These are phyloP conservation scores for Cantharis rustica DNA, from an alignment of 2,888 invertebrate species.

Conservation along the genomic window DNA sequence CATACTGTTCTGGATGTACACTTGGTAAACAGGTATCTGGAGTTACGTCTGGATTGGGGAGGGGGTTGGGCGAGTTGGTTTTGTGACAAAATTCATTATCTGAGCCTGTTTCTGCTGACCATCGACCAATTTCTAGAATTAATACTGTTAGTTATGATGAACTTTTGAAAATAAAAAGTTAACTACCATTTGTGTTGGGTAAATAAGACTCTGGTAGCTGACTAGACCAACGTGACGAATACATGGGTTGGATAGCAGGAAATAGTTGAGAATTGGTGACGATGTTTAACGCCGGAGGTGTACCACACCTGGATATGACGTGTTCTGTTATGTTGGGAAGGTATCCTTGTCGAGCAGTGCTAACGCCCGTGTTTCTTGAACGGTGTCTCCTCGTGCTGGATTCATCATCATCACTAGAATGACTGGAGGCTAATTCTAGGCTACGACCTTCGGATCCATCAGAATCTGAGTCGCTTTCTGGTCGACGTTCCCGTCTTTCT, in stretches of 20 bases:
- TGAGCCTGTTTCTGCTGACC: conserved; percentile 81
- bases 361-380: conserved; percentile 43
- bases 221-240: conserved; percentile 69
- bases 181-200: conserved; percentile 57
- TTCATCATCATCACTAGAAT: conserved; percentile 90
- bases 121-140: conserved; percentile 63
- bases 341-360: conserved; percentile 55
- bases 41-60: conserved; percentile 79
- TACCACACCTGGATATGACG: conserved; percentile 56
- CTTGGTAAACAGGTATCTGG: conserved; percentile 64
- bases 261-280: conserved; percentile 72
- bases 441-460: conserved; percentile 79
- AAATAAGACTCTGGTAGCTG: conserved; percentile 69
- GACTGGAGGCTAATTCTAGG: conserved; percentile 91
- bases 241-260: conserved; percentile 67
- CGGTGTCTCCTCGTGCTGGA: conserved; percentile 59
- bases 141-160: conserved; percentile 17
- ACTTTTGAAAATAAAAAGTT: background rate
- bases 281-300: conserved; percentile 66
- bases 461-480: conserved; percentile 74
- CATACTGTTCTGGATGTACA: conserved; percentile 59
- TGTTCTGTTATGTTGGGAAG: conserved; percentile 67
- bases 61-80: conserved; percentile 69
- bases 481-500: conserved; percentile 47
- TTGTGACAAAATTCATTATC: conserved; percentile 71